Percentiles rank a stretch among this genome's conserved stretches.
Evolutionary conservation across 2,888 invertebrate genomes (phyloP).

Genomic region (Deroplatys truncata): DNA sequence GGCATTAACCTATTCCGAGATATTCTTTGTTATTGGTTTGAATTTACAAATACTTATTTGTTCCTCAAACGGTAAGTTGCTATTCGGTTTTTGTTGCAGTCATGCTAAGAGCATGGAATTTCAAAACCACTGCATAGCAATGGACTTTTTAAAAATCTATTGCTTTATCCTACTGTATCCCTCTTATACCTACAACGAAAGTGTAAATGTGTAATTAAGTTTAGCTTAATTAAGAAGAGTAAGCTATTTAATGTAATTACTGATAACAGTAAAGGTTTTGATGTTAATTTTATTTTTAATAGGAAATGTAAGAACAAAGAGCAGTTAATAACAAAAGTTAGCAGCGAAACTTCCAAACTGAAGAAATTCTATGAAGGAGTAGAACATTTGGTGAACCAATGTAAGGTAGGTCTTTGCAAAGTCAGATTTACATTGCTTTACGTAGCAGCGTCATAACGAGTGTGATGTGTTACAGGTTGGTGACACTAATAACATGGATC

Average conservation of each 20-base stretch:
- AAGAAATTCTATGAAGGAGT: conserved; percentile 20
- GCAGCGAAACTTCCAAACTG: conserved; percentile 1
- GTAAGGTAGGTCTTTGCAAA: conserved; percentile 9
- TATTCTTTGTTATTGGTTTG: neutral
- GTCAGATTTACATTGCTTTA: neutral
- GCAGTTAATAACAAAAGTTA: conserved; percentile 6
- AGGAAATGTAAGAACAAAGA: conserved; percentile 25
- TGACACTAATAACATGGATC: conserved; percentile 37
- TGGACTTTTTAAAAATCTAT: too few species aligned
- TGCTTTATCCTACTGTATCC: too few species aligned
- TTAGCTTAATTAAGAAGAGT: too few species aligned
- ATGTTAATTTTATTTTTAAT: neutral
- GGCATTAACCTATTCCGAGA: neutral
- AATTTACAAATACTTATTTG: neutral
- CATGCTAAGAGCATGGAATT: too few species aligned
- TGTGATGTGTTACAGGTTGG: conserved; percentile 35
- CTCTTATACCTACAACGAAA: too few species aligned
- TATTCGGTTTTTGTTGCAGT: neutral
- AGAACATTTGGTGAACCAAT: conserved; percentile 21
- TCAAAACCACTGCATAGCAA: too few species aligned
- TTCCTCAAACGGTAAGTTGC: too few species aligned
- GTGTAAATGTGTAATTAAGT: too few species aligned
- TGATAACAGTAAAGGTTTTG: neutral
- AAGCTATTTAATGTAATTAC: too few species aligned
- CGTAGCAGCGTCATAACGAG: neutral